Conservation (phyloP, 2,113 vertebrate species). For the Leucosticte australis region DNA sequence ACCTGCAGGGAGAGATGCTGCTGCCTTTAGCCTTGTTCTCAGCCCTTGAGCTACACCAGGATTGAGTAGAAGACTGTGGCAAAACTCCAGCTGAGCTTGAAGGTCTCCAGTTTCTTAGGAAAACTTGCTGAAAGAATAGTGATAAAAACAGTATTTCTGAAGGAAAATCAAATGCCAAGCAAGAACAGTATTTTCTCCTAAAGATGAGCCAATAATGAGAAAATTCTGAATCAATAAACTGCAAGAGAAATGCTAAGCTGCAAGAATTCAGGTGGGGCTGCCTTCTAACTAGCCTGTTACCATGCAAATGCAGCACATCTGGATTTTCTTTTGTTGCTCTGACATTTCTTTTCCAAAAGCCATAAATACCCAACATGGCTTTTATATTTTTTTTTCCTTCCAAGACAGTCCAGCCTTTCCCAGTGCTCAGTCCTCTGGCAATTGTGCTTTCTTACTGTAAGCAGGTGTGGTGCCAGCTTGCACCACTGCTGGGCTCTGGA, state of each 20-base stretch:
- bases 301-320: slow-evolving; percentile 4
- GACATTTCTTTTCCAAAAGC: slow-evolving; percentile 35
- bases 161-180: not conserved
- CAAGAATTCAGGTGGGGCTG: slow-evolving; percentile 16
- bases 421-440: not conserved
- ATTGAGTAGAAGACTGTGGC: not conserved
- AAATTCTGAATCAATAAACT: slow-evolving; percentile 4
- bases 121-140: not conserved
- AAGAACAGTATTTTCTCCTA: not conserved
- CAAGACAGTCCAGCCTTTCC: not conserved
- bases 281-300: not conserved
- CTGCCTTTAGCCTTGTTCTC: not conserved
- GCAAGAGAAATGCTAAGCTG: not conserved
- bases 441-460: not conserved
- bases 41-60: not conserved
- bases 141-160: not conserved
- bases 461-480: not conserved
- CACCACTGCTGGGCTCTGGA: not conserved
- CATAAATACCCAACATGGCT: not conserved
- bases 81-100: not conserved
- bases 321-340: slow-evolving; percentile 38
- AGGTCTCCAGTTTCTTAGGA: not conserved
- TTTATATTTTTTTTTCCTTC: not conserved
- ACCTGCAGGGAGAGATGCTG: not conserved
- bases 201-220: not conserved